These are phyloP conservation scores for Hydroisotoma schaefferi DNA, from an alignment of 2,888 invertebrate species.

Conservation along the genomic window DNA sequence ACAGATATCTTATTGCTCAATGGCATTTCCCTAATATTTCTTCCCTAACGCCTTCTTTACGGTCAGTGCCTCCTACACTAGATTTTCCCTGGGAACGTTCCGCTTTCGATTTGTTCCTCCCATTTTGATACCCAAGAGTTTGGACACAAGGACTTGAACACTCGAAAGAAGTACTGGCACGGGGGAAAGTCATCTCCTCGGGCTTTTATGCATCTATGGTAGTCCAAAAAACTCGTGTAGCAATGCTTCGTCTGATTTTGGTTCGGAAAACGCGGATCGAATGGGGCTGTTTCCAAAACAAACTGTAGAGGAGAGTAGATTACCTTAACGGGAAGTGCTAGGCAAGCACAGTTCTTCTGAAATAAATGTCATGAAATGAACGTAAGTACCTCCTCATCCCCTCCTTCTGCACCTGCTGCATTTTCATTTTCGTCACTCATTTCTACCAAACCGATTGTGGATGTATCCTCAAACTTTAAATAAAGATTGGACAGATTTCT, in stretches of 20 bases:
- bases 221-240: conserved; percentile 88
- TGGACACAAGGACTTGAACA: conserved; percentile 78
- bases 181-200: conserved; percentile 80
- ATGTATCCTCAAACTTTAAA: too few relatives aligned
- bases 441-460: too few relatives aligned
- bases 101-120: conserved; percentile 73
- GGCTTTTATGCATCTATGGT: conserved; percentile 82
- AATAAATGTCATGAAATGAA: neutral
- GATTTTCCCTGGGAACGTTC: conserved; percentile 69
- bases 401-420: neutral
- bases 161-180: conserved; percentile 77
- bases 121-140: conserved; percentile 82
- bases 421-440: too few relatives aligned
- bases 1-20: too few relatives aligned
- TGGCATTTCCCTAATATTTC: too few relatives aligned
- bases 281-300: conserved; percentile 58
- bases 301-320: neutral
- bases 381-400: neutral
- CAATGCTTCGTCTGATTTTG: conserved; percentile 90
- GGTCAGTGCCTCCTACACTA: too few relatives aligned
- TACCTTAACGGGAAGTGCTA: neutral
- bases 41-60: too few relatives aligned
- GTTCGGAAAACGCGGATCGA: conserved; percentile 96
- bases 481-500: too few relatives aligned
- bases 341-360: neutral